A percentile compares a stretch with the other conserved stretches of the same genome.
phyloP scores from a whole-genome alignment of 2,888 invertebrate species.

The Phortica magna region DNA sequence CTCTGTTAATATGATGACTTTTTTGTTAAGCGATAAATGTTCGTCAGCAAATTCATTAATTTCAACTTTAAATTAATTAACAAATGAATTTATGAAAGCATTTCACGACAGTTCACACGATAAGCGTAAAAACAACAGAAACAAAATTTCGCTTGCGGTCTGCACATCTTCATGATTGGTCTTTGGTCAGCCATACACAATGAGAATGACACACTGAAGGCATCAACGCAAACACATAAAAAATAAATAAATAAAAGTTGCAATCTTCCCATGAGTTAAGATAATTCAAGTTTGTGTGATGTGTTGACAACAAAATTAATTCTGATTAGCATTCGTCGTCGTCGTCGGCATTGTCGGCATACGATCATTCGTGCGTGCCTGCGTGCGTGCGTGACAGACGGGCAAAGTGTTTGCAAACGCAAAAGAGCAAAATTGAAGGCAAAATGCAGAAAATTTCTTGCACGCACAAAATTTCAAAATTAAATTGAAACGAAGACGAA shows the following conservation, averaged over 20 bases:
- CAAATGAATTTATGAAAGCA: neutral
- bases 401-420: neutral
- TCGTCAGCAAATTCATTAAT: too few species aligned
- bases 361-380: neutral
- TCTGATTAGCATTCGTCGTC: conserved; percentile 28
- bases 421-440: neutral
- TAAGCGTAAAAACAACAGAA: neutral
- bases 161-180: neutral
- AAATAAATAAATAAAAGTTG: neutral
- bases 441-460: conserved; percentile 8
- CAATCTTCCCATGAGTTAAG: neutral
- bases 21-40: too few species aligned
- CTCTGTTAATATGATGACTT: too few species aligned
- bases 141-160: neutral
- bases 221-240: neutral
- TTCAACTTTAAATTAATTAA: too few species aligned
- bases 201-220: neutral
- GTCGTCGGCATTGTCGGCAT: neutral
- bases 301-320: conserved; percentile 35
- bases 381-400: neutral
- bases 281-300: conserved; percentile 18
- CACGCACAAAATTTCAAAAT: conserved; percentile 21
- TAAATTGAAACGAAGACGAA: neutral
- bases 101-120: neutral
- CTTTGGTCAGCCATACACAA: neutral